A percentile compares a stretch with the other conserved stretches of the same genome.
phyloP scores from a whole-genome alignment of 2,888 invertebrate species.

The Melieria picta region DNA sequence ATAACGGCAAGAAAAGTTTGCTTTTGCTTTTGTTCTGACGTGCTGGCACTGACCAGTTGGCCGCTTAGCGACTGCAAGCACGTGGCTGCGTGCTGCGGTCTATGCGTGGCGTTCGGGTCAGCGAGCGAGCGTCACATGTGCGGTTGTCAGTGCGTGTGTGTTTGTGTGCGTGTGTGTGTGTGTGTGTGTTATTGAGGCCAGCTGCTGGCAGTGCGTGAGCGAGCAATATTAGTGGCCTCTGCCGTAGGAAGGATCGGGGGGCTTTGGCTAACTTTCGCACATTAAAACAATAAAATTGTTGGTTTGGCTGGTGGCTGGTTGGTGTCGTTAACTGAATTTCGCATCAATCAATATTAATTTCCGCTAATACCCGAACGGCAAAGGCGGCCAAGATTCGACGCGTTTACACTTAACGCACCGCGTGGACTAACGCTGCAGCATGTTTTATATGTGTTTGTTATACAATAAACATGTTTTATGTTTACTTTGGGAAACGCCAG shows the following conservation, averaged over 20 bases:
- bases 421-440: neutral
- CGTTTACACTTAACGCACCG: slow-evolving; percentile 27
- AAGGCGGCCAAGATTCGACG: slow-evolving; percentile 26
- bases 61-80: too few species aligned
- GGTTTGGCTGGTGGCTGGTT: slow-evolving; percentile 4
- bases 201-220: too few species aligned
- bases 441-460: neutral
- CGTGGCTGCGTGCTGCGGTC: too few species aligned
- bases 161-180: slow-evolving; percentile 9
- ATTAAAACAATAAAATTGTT: slow-evolving; percentile 19
- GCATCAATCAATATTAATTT: slow-evolving; percentile 50
- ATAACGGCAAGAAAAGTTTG: too few species aligned
- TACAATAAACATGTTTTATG: slow-evolving; percentile 35
- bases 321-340: slow-evolving; percentile 42
- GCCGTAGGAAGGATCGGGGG: too few species aligned
- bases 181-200: neutral
- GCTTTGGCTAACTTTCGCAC: slow-evolving; percentile 4
- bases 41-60: too few species aligned
- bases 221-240: too few species aligned
- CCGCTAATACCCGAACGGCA: slow-evolving; percentile 39
- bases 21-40: too few species aligned
- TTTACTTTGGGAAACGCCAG: slow-evolving; percentile 34
- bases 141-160: neutral
- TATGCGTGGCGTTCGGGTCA: too few species aligned
- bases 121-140: too few species aligned